phyloP scores from a whole-genome alignment of 2,888 invertebrate species.

The Heliconius cydno region DNA sequence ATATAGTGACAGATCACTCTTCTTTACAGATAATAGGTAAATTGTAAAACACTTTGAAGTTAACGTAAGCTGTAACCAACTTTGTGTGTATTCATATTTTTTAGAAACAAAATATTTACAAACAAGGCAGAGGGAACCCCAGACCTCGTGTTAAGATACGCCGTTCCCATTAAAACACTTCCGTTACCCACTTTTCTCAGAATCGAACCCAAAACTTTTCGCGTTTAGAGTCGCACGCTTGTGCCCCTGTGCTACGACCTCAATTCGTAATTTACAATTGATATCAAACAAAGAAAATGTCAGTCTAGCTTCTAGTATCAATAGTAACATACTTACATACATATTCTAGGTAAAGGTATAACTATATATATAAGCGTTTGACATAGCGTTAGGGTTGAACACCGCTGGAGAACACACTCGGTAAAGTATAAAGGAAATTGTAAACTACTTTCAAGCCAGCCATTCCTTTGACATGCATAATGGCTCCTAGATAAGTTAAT shows the following conservation, averaged over 20 bases:
- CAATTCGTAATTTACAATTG: too few species aligned
- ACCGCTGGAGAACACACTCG: slow-evolving; percentile 14
- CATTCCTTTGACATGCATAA: slow-evolving; percentile 5
- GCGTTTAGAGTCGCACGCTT: too few species aligned
- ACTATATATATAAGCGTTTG: background rate
- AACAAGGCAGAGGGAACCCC: too few species aligned
- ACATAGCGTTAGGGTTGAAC: slow-evolving; percentile 12
- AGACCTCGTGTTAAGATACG: too few species aligned
- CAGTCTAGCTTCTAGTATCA: background rate
- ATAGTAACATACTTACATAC: background rate
- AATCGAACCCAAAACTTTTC: too few species aligned
- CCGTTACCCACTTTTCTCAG: too few species aligned
- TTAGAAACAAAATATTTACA: too few species aligned
- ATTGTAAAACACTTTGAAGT: background rate
- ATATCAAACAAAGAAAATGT: too few species aligned
- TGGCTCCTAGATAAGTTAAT: background rate
- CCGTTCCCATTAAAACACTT: too few species aligned
- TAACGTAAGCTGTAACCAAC: background rate
- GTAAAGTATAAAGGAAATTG: slow-evolving; percentile 11
- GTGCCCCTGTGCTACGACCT: too few species aligned
- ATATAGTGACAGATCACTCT: background rate
- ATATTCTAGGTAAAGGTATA: background rate
- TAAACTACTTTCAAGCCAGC: background rate
- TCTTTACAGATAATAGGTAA: background rate
- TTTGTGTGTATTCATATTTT: too few species aligned